Conservation (phyloP, 2,888 invertebrate species). For the Caenorhabditis sp. region DNA sequence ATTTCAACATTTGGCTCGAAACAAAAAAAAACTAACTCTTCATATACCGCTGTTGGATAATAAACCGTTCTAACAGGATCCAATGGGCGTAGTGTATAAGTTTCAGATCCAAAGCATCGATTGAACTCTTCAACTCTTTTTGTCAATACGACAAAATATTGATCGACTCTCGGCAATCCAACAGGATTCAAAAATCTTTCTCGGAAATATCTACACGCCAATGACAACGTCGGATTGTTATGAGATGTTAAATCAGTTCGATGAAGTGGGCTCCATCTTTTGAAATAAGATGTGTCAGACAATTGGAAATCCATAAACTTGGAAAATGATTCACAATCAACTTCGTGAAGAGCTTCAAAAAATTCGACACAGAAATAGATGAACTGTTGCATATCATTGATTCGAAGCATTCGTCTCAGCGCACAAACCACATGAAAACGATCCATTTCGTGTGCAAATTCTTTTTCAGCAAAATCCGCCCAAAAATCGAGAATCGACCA, state of each 20-base stretch:
- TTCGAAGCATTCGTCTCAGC: conserved; percentile 12
- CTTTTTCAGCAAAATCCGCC: conserved; percentile 22
- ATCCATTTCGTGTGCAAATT: conserved; percentile 33
- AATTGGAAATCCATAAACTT: conserved; percentile 24
- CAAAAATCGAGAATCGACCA: conserved; percentile 38
- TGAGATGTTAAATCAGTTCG: conserved; percentile 28
- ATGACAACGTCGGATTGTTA: conserved; percentile 35
- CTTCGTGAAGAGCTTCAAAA: conserved; percentile 24
- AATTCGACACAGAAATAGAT: conserved; percentile 21
- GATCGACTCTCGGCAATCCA: conserved; percentile 23
- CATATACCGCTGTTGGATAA: not conserved
- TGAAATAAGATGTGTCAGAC: conserved; percentile 11
- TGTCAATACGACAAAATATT: conserved; percentile 24
- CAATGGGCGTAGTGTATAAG: conserved; percentile 13
- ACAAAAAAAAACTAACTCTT: not conserved
- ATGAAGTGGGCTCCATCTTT: conserved; percentile 45
- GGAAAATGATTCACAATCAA: conserved; percentile 6
- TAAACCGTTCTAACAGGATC: not conserved
- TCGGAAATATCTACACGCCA: conserved; percentile 26
- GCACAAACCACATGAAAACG: conserved; percentile 16
- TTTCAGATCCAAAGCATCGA: conserved; percentile 2
- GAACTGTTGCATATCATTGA: conserved; percentile 11
- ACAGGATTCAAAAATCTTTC: conserved; percentile 25
- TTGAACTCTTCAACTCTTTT: conserved; percentile 29
- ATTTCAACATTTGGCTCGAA: no score